Conservation (phyloP, 2,797 vertebrate species). For the Salmo trutta region DNA sequence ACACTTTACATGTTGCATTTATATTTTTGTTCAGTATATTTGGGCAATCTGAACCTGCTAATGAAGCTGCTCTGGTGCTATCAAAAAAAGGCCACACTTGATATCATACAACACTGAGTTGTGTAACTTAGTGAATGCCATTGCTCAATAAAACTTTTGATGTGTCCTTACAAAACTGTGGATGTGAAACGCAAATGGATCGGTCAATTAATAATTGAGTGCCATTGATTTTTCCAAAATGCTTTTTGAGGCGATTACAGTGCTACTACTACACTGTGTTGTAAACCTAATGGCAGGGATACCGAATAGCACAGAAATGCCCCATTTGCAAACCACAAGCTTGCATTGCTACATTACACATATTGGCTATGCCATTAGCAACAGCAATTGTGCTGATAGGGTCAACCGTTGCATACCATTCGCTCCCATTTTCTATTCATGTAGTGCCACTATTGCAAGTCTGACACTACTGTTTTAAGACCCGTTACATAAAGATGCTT, state of each 20-base stretch:
- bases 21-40: too few species aligned
- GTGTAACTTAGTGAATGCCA: neutral
- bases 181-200: slow-evolving; percentile 42
- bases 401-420: neutral
- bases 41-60: too few species aligned
- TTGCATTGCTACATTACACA: slow-evolving; percentile 16
- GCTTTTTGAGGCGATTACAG: slow-evolving; percentile 41
- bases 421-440: neutral
- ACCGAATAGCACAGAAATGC: slow-evolving; percentile 32
- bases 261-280: slow-evolving; percentile 15
- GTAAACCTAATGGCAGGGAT: slow-evolving; percentile 35
- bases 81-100: neutral
- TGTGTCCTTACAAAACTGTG: slow-evolving; percentile 35
- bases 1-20: too few species aligned
- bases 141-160: slow-evolving; percentile 14
- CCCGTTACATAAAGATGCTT: neutral
- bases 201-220: slow-evolving; percentile 65
- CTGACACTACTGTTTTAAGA: neutral
- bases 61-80: too few species aligned
- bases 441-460: neutral
- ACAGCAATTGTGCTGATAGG: neutral
- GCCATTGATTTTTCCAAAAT: slow-evolving; percentile 61
- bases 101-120: neutral
- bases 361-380: neutral
- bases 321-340: slow-evolving; percentile 41